A percentile compares a stretch with the other conserved stretches of the same genome.
Conservation (phyloP, 2,797 vertebrate species). For the Cossypha dichroa region DNA sequence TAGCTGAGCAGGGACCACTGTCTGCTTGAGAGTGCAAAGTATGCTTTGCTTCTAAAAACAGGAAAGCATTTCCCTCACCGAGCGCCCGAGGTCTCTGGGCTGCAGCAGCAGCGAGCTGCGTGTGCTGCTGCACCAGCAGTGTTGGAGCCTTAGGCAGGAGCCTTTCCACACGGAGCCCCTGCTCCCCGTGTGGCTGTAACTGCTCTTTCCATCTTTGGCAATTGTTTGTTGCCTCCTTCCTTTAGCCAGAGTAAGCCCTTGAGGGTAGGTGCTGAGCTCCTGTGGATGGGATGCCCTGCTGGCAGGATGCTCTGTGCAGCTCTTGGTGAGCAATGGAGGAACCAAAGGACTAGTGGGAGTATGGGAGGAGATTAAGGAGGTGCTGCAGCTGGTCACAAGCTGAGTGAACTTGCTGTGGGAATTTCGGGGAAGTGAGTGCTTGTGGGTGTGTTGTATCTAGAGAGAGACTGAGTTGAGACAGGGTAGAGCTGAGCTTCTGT, state of each 20-base stretch:
- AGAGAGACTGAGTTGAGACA: background rate
- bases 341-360: background rate
- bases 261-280: background rate
- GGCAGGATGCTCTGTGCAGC: background rate
- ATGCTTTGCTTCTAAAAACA: constrained; percentile 55
- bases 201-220: background rate
- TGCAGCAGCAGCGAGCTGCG: constrained; percentile 42
- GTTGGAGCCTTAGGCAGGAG: background rate
- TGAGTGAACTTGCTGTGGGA: background rate
- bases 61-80: background rate
- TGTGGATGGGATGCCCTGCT: rapidly evolving
- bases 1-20: constrained; percentile 50
- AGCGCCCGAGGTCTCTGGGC: background rate
- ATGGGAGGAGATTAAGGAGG: background rate
- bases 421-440: background rate
- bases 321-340: background rate
- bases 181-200: background rate
- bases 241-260: background rate
- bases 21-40: constrained; percentile 73
- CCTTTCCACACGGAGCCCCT: background rate
- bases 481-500: background rate
- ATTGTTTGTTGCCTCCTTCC: background rate
- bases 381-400: background rate
- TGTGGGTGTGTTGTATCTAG: background rate
- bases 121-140: constrained; percentile 14